A percentile compares a stretch with the other conserved stretches of the same genome.
Conservation (phyloP, 2,797 vertebrate species). For the Odontamblyopus rebecca region DNA sequence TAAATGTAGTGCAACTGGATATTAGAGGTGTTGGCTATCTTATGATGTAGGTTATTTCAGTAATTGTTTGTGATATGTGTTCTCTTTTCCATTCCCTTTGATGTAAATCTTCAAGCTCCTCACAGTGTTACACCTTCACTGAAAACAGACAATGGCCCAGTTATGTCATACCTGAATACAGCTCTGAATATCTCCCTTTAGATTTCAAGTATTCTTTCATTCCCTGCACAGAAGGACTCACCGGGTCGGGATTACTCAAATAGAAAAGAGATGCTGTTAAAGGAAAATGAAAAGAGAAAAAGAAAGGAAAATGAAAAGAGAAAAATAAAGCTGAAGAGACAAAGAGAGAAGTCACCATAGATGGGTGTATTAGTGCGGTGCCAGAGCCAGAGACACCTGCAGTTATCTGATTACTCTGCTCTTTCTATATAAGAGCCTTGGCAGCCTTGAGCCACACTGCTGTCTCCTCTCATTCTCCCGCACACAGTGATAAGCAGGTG, state of each 20-base stretch:
- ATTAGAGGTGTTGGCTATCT: constrained; percentile 24
- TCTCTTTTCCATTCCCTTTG: constrained; percentile 15
- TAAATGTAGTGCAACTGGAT: constrained; percentile 6
- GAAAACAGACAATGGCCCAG: constrained; percentile 21
- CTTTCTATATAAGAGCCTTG: constrained; percentile 30
- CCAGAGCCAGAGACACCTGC: constrained; percentile 39
- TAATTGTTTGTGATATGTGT: background rate
- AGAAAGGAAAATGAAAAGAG: constrained; percentile 7
- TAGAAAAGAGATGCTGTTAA: constrained; percentile 3
- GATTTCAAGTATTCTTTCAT: constrained; percentile 20
- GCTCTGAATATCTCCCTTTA: constrained; percentile 22
- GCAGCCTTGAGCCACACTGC: constrained; percentile 12
- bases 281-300: constrained; percentile 10
- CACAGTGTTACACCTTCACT: constrained; percentile 7
- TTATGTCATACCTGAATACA: constrained; percentile 6
- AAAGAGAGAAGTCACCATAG: constrained; percentile 32
- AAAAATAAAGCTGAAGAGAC: constrained; percentile 18
- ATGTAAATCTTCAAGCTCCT: constrained; percentile 18
- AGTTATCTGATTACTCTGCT: constrained; percentile 35
- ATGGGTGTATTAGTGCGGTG: constrained; percentile 40
- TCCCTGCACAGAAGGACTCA: constrained; percentile 14
- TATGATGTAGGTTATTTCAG: background rate
- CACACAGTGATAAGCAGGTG: constrained; percentile 41
- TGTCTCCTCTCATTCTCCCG: constrained; percentile 32
- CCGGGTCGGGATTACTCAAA: constrained; percentile 21